These are phyloP conservation scores for Cotesia typhae DNA, from an alignment of 1,140 invertebrate genomes.

Conservation along the genomic window DNA sequence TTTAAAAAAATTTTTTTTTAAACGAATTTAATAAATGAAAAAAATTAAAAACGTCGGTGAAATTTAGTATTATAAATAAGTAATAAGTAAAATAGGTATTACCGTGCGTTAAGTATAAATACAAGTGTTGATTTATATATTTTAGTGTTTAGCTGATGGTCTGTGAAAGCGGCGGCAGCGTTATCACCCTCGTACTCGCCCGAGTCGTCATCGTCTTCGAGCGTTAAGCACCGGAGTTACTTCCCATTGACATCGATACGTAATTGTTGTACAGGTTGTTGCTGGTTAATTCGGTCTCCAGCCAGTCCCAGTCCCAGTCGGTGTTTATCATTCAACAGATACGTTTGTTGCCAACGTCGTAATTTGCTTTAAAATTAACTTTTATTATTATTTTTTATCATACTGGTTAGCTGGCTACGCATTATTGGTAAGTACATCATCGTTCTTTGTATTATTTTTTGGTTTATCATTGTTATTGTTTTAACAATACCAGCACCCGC, in stretches of 20 bases:
- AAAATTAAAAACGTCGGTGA: too few species aligned
- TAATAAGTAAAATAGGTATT: too few species aligned
- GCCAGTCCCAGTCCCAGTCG: slow-evolving; percentile 28
- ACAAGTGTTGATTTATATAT: background rate
- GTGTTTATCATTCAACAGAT: slow-evolving; percentile 22
- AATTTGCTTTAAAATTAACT: background rate
- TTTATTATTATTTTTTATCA: background rate
- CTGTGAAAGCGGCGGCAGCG: background rate
- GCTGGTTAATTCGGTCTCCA: background rate
- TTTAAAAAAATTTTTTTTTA: too few species aligned
- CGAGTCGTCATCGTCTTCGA: background rate
- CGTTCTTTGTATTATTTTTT: background rate
- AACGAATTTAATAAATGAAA: too few species aligned
- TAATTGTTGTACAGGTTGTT: slow-evolving; percentile 11
- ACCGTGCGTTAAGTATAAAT: background rate
- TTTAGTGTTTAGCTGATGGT: too few species aligned
- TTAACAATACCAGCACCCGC: too few species aligned
- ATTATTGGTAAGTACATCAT: too few species aligned
- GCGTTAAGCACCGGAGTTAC: background rate
- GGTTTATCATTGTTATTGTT: background rate
- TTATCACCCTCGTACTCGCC: background rate
- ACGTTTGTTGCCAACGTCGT: background rate
- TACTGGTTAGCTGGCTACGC: background rate
- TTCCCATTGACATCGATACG: slow-evolving; percentile 33
- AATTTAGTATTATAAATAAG: too few species aligned